Evolutionary conservation across 2,888 invertebrate genomes (phyloP).

Genomic region (Hypena proboscidalis): DNA sequence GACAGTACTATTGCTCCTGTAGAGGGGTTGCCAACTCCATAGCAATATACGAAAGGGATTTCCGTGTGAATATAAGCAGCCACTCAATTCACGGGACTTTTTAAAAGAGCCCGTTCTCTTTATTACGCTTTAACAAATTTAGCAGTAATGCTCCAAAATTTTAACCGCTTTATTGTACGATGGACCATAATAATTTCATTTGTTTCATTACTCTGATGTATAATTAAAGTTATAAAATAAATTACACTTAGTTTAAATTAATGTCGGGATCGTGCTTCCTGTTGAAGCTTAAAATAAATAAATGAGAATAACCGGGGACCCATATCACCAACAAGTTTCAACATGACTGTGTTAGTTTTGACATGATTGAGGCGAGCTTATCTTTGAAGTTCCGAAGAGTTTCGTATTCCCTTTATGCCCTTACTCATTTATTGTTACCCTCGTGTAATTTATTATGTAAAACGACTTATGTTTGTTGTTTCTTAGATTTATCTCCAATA

Average conservation of each 20-base stretch:
- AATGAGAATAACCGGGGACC: constrained; percentile 25
- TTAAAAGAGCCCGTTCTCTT: not conserved
- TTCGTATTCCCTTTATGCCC: constrained; percentile 8
- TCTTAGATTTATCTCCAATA: constrained; percentile 41
- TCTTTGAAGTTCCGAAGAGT: constrained; percentile 7
- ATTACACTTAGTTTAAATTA: constrained; percentile 5
- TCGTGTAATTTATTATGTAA: constrained; percentile 32
- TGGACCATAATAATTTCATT: not conserved
- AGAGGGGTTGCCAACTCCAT: constrained; percentile 74
- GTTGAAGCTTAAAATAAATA: constrained; percentile 14
- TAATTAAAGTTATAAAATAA: constrained; percentile 6
- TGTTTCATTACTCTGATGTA: constrained; percentile 2
- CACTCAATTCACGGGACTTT: constrained; percentile 33
- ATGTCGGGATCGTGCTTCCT: constrained; percentile 10
- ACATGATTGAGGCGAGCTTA: constrained; percentile 13
- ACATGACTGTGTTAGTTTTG: constrained; percentile 49
- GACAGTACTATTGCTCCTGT: constrained; percentile 61
- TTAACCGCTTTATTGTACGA: not conserved
- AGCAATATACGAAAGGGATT: constrained; percentile 63
- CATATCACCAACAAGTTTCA: constrained; percentile 53
- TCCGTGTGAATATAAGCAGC: constrained; percentile 61
- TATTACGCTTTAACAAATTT: not conserved
- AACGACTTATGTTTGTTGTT: constrained; percentile 22
- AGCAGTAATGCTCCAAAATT: not conserved
- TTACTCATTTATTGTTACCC: constrained; percentile 7